These are phyloP conservation scores for Hypselothyrea guttata DNA, from an alignment of 2,888 invertebrate genomes.

Conservation along the genomic window DNA sequence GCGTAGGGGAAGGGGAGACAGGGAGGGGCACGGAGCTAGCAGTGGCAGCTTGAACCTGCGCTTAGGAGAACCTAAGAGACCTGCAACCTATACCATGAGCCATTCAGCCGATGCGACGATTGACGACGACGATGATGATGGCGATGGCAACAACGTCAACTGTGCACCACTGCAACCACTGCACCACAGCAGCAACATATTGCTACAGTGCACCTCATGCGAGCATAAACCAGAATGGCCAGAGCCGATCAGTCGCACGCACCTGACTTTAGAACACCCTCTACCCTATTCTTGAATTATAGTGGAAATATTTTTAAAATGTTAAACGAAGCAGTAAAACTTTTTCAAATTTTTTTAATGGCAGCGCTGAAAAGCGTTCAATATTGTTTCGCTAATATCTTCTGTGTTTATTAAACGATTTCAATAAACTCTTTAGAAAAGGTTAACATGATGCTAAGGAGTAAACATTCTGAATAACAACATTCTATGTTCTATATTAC, in stretches of 20 bases:
- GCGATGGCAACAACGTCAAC: slow-evolving; percentile 37
- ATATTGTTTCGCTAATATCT: no score
- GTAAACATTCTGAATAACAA: no score
- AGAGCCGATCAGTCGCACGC: no score
- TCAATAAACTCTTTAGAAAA: no score
- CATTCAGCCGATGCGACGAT: slow-evolving; percentile 44
- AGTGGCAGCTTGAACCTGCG: slow-evolving; percentile 19
- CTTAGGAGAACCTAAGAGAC: slow-evolving; percentile 14
- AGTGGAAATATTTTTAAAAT: no score
- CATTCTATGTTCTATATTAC: no score
- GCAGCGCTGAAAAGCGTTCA: no score
- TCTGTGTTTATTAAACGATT: no score
- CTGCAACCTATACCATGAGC: slow-evolving; percentile 23
- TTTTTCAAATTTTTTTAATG: no score
- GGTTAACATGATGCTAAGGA: no score
- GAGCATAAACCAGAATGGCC: slow-evolving; percentile 38
- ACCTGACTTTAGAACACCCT: background rate
- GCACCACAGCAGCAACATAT: slow-evolving; percentile 35
- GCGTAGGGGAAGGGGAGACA: background rate
- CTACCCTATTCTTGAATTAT: no score
- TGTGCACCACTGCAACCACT: slow-evolving; percentile 32
- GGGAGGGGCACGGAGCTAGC: background rate
- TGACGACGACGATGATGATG: slow-evolving; percentile 31
- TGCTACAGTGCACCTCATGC: slow-evolving; percentile 58
- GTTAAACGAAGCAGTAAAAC: no score